Evolutionary conservation across 1,140 invertebrate species (phyloP).

Genomic region (Apocrypta bakeri): DNA sequence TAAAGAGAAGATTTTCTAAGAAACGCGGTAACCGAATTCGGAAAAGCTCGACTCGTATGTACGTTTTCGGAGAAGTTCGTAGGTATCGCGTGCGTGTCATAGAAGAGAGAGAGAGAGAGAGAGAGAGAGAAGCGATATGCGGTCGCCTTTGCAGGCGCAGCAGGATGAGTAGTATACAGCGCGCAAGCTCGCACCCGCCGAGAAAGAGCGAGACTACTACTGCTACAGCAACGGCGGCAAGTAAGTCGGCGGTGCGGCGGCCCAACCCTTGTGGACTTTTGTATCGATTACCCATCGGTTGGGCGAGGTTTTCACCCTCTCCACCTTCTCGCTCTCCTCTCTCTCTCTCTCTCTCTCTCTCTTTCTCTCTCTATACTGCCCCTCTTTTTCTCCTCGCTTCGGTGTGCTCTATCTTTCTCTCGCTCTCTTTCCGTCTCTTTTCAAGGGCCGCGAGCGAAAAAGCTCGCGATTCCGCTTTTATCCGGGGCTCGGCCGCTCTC

Average conservation of each 20-base stretch:
- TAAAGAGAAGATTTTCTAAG: no score
- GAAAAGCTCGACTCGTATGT: no score
- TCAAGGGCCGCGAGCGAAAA: conserved; percentile 24
- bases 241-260: conserved; percentile 63
- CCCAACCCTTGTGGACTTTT: conserved; percentile 74
- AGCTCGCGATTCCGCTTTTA: conserved; percentile 15
- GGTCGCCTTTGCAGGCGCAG: background rate
- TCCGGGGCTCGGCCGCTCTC: background rate
- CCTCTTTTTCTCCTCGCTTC: conserved; percentile 9
- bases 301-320: conserved; percentile 61
- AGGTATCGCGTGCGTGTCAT: background rate
- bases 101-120: background rate
- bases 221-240: conserved; percentile 50
- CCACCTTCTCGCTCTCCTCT: background rate
- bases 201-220: background rate
- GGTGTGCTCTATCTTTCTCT: background rate
- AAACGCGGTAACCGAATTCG: no score
- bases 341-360: background rate
- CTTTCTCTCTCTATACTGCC: background rate
- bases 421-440: conserved; percentile 12
- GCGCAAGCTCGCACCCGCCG: conserved; percentile 15
- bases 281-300: conserved; percentile 73
- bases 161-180: background rate
- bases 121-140: background rate
- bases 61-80: no score